A percentile compares a stretch with the other conserved stretches of the same genome.
Evolutionary conservation across 2,888 invertebrate genomes (phyloP).

Genomic region (Amblyteles armatorius): DNA sequence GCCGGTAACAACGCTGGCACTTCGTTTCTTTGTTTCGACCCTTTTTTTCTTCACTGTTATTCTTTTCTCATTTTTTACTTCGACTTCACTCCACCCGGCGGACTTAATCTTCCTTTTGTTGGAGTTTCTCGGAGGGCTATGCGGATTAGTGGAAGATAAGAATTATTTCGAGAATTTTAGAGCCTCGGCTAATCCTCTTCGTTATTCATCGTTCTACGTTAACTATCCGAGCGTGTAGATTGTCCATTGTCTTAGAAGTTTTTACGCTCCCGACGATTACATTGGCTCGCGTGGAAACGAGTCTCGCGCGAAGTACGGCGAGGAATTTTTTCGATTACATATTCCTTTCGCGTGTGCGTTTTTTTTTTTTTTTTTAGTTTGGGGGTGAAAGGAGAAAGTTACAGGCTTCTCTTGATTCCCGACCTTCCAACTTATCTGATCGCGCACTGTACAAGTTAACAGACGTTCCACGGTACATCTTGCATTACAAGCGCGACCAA

Average conservation of each 20-base stretch:
- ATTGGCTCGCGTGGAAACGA: not conserved
- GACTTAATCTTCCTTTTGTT: constrained; percentile 1
- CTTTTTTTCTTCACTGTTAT: not conserved
- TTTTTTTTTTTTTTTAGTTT: not conserved
- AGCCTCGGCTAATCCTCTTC: not conserved
- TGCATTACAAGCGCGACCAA: too few relatives aligned
- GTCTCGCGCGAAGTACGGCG: not conserved
- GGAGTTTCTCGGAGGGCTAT: not conserved
- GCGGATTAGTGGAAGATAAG: not conserved
- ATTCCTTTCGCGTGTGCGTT: not conserved
- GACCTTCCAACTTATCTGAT: too few relatives aligned
- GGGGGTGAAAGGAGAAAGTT: too few relatives aligned
- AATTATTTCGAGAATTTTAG: not conserved
- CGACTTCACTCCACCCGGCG: not conserved
- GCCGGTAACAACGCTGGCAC: not conserved
- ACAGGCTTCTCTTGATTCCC: too few relatives aligned
- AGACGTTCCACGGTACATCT: too few relatives aligned
- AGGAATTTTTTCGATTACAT: not conserved
- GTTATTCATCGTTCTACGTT: not conserved
- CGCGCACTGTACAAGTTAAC: too few relatives aligned
- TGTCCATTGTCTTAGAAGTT: not conserved
- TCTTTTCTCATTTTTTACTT: not conserved
- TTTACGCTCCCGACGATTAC: not conserved
- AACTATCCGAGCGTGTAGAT: not conserved
- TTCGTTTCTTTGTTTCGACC: constrained; percentile 9